phyloP scores from a whole-genome alignment of 2,888 invertebrate genomes.

The Ischnus inquisitorius region DNA sequence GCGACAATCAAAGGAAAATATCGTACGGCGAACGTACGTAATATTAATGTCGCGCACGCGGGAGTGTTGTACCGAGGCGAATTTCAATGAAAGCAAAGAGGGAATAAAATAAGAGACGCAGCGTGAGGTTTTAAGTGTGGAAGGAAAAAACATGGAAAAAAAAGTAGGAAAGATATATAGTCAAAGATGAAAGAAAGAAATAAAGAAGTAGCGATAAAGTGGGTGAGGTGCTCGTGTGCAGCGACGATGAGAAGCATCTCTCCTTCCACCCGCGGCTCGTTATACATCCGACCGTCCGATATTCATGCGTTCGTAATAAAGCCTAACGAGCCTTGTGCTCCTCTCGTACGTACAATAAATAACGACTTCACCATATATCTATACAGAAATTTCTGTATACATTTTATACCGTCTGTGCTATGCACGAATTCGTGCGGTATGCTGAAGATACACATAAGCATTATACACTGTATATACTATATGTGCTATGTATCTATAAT shows the following conservation, averaged over 20 bases:
- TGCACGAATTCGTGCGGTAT: conserved; percentile 11
- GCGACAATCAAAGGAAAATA: conserved; percentile 10
- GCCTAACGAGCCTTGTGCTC: conserved; percentile 67
- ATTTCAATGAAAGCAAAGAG: conserved; percentile 10
- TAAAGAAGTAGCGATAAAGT: conserved; percentile 34
- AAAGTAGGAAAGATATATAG: neutral
- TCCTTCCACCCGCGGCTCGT: conserved; percentile 51
- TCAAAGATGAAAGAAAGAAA: conserved; percentile 4
- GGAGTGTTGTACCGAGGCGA: neutral
- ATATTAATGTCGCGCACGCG: neutral
- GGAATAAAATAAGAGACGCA: conserved; percentile 42
- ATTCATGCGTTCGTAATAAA: conserved; percentile 69
- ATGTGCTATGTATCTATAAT: neutral
- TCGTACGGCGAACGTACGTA: neutral
- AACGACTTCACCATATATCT: conserved; percentile 45
- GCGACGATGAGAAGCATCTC: conserved; percentile 20
- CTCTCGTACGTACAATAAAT: conserved; percentile 63
- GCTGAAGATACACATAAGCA: neutral
- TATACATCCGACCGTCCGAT: conserved; percentile 58
- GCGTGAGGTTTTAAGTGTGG: conserved; percentile 35
- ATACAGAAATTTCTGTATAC: conserved; percentile 42
- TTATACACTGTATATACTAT: conserved; percentile 2
- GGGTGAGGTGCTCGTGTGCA: conserved; percentile 50
- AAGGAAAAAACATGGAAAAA: neutral
- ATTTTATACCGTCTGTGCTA: neutral